phyloP scores from a whole-genome alignment of 2,888 invertebrate genomes.

The Ophion ventricosus region DNA sequence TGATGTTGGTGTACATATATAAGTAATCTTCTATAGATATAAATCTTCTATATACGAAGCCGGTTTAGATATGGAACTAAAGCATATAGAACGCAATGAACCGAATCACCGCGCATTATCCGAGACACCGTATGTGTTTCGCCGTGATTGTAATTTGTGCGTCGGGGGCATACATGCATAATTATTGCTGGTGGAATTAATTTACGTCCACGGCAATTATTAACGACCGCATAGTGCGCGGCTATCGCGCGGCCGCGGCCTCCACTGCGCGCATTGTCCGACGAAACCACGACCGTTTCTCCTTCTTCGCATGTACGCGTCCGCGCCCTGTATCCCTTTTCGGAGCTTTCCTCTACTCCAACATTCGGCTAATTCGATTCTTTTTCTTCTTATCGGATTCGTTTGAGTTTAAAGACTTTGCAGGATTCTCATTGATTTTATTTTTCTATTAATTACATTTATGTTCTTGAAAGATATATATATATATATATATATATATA shows the following conservation, averaged over 20 bases:
- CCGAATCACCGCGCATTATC: conserved; percentile 78
- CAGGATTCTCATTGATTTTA: too few species aligned
- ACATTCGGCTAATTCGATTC: not conserved
- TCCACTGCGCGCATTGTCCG: conserved; percentile 27
- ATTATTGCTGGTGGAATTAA: conserved; percentile 78
- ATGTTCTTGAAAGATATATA: too few species aligned
- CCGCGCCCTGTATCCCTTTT: not conserved
- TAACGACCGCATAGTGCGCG: conserved; percentile 69
- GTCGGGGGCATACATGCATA: conserved; percentile 78
- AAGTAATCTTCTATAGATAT: conserved; percentile 68
- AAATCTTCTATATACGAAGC: conserved; percentile 63
- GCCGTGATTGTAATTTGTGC: conserved; percentile 80
- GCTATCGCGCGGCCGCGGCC: conserved; percentile 57
- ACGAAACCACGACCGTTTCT: conserved; percentile 13
- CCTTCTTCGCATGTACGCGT: conserved; percentile 24
- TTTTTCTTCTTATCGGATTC: not conserved
- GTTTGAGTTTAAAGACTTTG: not conserved
- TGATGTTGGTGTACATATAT: conserved; percentile 70
- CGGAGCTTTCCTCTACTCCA: not conserved
- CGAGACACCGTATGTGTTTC: conserved; percentile 69
- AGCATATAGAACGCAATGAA: conserved; percentile 73
- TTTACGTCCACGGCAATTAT: conserved; percentile 76
- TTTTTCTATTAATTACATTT: too few species aligned
- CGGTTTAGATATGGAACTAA: conserved; percentile 60
- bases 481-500: too few species aligned